Conservation (phyloP, 2,113 vertebrate species). For the Murina feae region DNA sequence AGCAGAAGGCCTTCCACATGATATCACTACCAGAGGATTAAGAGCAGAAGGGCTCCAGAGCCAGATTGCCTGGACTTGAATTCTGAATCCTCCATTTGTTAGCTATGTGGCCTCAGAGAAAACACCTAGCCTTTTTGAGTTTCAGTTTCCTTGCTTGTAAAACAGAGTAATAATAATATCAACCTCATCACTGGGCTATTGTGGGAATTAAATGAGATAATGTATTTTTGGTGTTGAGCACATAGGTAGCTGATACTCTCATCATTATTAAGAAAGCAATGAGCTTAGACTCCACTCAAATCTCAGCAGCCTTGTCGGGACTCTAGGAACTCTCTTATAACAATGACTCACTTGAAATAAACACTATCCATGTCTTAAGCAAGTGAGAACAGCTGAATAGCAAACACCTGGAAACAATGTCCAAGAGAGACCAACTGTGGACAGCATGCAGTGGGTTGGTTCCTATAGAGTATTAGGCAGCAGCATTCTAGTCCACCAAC, state of each 20-base stretch:
- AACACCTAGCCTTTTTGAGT: neutral
- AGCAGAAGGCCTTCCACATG: neutral
- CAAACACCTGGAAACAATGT: constrained; percentile 19
- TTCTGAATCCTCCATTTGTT: neutral
- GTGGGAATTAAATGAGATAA: constrained; percentile 18
- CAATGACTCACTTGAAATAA: constrained; percentile 5
- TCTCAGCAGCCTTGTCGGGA: neutral
- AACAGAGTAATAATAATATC: neutral
- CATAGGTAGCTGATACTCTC: neutral
- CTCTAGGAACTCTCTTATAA: neutral
- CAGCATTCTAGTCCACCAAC: neutral
- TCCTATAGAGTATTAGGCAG: neutral
- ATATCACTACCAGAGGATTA: neutral
- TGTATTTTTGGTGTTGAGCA: neutral
- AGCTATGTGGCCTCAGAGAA: neutral
- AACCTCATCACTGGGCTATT: neutral
- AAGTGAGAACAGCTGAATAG: neutral
- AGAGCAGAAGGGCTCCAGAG: neutral
- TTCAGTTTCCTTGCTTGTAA: constrained; percentile 9
- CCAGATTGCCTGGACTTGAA: neutral
- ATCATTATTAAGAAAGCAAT: constrained; percentile 14
- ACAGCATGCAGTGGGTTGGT: neutral
- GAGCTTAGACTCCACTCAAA: neutral
- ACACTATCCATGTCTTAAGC: constrained; percentile 3
- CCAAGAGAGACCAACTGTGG: neutral